phyloP scores from a whole-genome alignment of 2,888 invertebrate species.

The Leistus spinibarbis region DNA sequence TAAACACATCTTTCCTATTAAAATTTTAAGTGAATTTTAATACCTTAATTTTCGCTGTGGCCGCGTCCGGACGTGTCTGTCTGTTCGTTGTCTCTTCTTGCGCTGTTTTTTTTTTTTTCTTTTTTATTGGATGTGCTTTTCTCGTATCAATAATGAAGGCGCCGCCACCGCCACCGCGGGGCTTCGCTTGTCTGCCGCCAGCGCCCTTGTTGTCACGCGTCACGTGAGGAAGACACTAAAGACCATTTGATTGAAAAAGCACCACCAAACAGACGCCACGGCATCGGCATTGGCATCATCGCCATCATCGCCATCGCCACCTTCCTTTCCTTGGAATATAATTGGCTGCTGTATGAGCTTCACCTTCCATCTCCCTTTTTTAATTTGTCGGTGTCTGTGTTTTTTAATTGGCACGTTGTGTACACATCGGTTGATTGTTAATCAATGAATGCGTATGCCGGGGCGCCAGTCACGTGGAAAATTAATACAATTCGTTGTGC shows the following conservation, averaged over 20 bases:
- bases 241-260: conserved; percentile 35
- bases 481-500: conserved; percentile 8
- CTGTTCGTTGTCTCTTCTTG: not conserved
- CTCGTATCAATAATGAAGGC: conserved; percentile 26
- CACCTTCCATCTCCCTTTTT: not conserved
- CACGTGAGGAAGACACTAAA: conserved; percentile 31
- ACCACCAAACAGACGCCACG: not conserved
- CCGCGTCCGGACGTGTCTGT: not conserved
- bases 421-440: conserved; percentile 14
- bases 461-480: not conserved
- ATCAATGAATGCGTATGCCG: conserved; percentile 17
- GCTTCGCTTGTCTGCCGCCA: not conserved
- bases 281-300: no score
- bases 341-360: not conserved
- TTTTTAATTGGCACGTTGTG: conserved; percentile 19
- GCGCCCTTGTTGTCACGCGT: conserved; percentile 19
- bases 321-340: not conserved
- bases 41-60: conserved; percentile 29
- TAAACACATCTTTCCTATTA: conserved; percentile 39
- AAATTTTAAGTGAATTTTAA: conserved; percentile 39
- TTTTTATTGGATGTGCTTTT: not conserved
- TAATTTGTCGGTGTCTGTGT: not conserved
- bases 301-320: no score
- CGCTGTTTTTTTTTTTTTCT: not conserved
- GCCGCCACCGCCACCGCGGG: conserved; percentile 16